Conservation (phyloP, 2,797 vertebrate species). For the Uromys caudimaculatus region DNA sequence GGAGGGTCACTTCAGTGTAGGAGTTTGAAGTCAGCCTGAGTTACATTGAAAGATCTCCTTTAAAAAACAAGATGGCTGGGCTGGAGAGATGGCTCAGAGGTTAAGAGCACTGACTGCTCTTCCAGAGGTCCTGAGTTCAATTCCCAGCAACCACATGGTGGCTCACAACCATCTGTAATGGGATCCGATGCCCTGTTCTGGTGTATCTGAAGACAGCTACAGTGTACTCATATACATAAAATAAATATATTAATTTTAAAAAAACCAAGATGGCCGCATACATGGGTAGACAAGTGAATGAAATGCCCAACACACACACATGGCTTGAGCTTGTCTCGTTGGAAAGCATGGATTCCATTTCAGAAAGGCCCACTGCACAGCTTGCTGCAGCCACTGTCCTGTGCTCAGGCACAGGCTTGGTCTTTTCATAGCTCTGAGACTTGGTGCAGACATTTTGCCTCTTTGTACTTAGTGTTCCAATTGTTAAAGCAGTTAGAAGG, state of each 20-base stretch:
- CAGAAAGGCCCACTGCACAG: neutral
- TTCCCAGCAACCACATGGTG: too few relatives aligned
- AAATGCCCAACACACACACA: rapidly evolving
- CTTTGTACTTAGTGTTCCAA: neutral
- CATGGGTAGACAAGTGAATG: neutral
- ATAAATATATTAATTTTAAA: too few relatives aligned
- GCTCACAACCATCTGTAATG: too few relatives aligned
- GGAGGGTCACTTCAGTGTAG: neutral
- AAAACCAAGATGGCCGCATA: neutral
- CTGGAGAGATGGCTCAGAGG: too few relatives aligned
- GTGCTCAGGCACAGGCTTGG: neutral
- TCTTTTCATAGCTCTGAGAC: neutral
- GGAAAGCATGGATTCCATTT: neutral
- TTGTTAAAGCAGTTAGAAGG: neutral
- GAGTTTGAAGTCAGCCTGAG: neutral
- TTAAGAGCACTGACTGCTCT: too few relatives aligned
- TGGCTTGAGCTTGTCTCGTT: neutral
- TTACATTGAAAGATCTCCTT: neutral
- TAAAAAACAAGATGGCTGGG: neutral
- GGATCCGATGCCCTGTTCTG: too few relatives aligned
- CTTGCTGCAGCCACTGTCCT: neutral
- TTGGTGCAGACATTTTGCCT: constrained; percentile 20
- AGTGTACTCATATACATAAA: too few relatives aligned
- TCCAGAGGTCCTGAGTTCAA: too few relatives aligned
- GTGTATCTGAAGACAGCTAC: too few relatives aligned